Percentiles rank a stretch among this genome's conserved stretches.
These are phyloP conservation scores for Intellagama lesueurii DNA, from an alignment of 2,797 vertebrate species.

Conservation along the genomic window DNA sequence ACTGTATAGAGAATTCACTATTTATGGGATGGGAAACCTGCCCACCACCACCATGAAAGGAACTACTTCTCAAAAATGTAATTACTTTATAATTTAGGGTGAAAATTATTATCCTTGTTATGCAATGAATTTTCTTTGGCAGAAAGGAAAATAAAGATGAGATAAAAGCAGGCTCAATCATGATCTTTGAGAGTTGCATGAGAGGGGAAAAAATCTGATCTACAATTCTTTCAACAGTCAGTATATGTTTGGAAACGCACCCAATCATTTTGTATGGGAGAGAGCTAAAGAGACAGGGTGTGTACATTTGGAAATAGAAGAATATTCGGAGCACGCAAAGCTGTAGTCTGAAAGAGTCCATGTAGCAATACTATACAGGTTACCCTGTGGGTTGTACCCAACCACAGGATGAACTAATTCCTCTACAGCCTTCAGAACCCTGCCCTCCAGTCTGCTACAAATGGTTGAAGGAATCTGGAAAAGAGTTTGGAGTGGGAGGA, in stretches of 20 bases:
- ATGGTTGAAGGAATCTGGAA: neutral
- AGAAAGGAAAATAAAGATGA: constrained; percentile 20
- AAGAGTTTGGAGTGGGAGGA: neutral
- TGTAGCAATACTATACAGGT: neutral
- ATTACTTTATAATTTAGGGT: constrained; percentile 33
- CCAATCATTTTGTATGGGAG: neutral
- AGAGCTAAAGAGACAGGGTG: constrained; percentile 9
- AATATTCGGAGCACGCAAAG: neutral
- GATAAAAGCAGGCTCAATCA: constrained; percentile 33
- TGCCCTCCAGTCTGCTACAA: neutral
- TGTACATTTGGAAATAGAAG: neutral
- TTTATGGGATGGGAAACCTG: neutral
- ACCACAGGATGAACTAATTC: neutral
- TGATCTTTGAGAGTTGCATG: constrained; percentile 15
- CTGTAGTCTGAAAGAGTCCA: neutral
- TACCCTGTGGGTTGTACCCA: neutral
- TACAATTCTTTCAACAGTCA: constrained; percentile 29
- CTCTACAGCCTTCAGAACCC: neutral
- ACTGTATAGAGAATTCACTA: neutral
- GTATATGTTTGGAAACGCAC: constrained; percentile 9
- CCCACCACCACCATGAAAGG: neutral
- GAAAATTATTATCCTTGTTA: constrained; percentile 31
- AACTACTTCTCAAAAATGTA: constrained; percentile 12
- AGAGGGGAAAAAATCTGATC: neutral
- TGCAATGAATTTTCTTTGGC: constrained; percentile 43